These are phyloP conservation scores for Liolophura sinensis DNA, from an alignment of 1,140 invertebrate species.

Conservation along the genomic window DNA sequence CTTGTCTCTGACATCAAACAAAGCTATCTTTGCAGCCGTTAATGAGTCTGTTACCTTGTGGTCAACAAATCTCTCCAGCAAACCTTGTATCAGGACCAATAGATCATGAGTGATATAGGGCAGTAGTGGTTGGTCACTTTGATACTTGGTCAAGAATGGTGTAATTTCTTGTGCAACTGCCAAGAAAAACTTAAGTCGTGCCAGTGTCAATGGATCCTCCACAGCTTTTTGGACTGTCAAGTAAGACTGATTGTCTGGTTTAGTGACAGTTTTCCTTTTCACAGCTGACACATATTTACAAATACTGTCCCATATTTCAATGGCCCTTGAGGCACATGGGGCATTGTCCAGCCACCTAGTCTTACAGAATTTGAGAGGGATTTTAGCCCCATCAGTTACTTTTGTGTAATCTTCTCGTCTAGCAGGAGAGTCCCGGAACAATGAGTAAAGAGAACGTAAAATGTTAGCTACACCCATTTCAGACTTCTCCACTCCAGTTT, in stretches of 20 bases:
- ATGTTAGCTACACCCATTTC: slow-evolving; percentile 14
- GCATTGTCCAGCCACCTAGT: slow-evolving; percentile 23
- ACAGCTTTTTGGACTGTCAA: neutral
- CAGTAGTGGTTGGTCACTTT: slow-evolving; percentile 15
- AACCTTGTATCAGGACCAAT: neutral
- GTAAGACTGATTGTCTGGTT: slow-evolving; percentile 12
- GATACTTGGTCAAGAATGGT: slow-evolving; percentile 21
- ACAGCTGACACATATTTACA: slow-evolving; percentile 7
- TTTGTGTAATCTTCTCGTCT: slow-evolving; percentile 16
- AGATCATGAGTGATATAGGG: slow-evolving; percentile 20
- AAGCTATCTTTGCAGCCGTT: neutral
- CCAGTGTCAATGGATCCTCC: slow-evolving; percentile 3
- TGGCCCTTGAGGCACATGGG: slow-evolving; percentile 4
- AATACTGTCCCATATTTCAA: slow-evolving; percentile 9
- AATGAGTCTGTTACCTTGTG: neutral
- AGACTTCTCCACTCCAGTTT: slow-evolving; percentile 13
- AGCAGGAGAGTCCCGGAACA: slow-evolving; percentile 20
- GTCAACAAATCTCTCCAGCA: slow-evolving; percentile 12
- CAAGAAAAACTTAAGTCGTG: slow-evolving; percentile 17
- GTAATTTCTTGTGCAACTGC: slow-evolving; percentile 7
- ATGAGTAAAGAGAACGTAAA: slow-evolving; percentile 13
- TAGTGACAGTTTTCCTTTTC: slow-evolving; percentile 1
- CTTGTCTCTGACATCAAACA: no score
- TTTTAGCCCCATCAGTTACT: slow-evolving; percentile 11
- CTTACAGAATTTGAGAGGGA: slow-evolving; percentile 20